Percentiles rank a stretch among this genome's conserved stretches.
phyloP scores from a whole-genome alignment of 2,797 vertebrate species.

The Bovichtus variegatus region DNA sequence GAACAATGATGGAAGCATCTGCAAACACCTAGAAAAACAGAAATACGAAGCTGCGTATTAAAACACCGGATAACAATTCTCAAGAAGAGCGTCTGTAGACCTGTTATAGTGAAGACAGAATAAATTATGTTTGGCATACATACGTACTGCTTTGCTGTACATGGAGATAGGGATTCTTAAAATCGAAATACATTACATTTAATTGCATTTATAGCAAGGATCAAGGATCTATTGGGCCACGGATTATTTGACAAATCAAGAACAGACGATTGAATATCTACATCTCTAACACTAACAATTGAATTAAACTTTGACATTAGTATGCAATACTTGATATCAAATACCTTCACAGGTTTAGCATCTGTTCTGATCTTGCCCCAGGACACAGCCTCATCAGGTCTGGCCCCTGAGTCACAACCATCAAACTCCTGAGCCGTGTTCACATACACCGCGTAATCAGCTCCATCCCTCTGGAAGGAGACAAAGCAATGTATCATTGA shows the following conservation, averaged over 20 bases:
- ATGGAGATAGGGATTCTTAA: not conserved
- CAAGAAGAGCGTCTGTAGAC: not conserved
- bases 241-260: not conserved
- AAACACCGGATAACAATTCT: not conserved
- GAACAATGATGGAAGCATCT: conserved; percentile 89
- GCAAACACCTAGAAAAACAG: conserved; percentile 84
- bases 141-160: not conserved
- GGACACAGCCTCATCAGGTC: conserved; percentile 89
- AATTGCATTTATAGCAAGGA: not conserved
- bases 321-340: not conserved
- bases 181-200: not conserved
- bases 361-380: conserved; percentile 91
- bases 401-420: conserved; percentile 90
- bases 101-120: not conserved
- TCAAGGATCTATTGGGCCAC: not conserved
- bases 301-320: not conserved
- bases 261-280: not conserved
- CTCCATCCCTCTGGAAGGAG: conserved; percentile 84
- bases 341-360: conserved; percentile 89
- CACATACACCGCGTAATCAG: conserved; percentile 88
- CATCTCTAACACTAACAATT: not conserved
- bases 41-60: not conserved
- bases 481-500: not conserved
- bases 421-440: conserved; percentile 92
- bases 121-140: not conserved